Evolutionary conservation across 2,113 vertebrate genomes (phyloP).

Genomic region (Hemiprocne comata): DNA sequence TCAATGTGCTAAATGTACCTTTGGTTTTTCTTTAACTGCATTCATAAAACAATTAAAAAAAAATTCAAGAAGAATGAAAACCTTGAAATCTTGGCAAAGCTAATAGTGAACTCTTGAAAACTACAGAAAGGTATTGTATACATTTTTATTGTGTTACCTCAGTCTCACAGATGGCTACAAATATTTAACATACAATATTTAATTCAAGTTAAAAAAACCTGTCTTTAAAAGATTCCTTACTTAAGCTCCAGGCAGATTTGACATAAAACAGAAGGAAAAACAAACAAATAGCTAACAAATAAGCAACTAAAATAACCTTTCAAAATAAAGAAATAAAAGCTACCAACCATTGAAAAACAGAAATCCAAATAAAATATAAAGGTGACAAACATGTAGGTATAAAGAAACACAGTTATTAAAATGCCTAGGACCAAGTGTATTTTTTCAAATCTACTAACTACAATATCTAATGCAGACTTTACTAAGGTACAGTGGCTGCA

Average conservation of each 20-base stretch:
- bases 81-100: background rate
- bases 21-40: background rate
- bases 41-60: background rate
- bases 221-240: background rate
- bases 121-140: background rate
- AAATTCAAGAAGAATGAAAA: background rate
- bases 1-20: background rate
- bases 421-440: background rate
- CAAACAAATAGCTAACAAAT: background rate
- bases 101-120: background rate
- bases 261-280: background rate
- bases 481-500: background rate
- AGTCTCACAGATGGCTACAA: background rate
- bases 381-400: background rate
- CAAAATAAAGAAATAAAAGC: background rate
- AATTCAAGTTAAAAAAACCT: background rate
- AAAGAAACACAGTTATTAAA: background rate
- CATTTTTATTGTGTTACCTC: background rate
- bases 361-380: background rate
- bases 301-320: background rate
- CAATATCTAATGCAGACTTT: background rate
- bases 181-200: background rate
- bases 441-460: background rate
- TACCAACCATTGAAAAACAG: background rate
- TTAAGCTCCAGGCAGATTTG: background rate